Conservation (phyloP, 2,797 vertebrate species). For the Poeciliopsis presidionis region DNA sequence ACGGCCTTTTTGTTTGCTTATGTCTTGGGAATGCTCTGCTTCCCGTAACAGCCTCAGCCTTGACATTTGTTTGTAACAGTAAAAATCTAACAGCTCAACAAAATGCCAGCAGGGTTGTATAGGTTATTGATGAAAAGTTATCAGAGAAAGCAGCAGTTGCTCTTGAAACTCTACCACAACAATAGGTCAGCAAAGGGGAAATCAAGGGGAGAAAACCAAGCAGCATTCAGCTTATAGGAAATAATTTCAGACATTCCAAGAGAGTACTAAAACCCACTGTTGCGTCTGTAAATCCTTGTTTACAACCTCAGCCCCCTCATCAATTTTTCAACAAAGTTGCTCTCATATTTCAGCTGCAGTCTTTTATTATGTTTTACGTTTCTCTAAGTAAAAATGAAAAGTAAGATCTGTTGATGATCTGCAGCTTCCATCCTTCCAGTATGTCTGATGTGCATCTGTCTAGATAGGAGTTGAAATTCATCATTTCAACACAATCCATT, state of each 20-base stretch:
- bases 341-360: constrained; percentile 57
- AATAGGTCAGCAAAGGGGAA: constrained; percentile 24
- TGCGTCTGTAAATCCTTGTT: constrained; percentile 63
- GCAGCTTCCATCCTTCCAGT: constrained; percentile 46
- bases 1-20: neutral
- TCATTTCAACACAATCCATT: constrained; percentile 40
- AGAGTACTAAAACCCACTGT: constrained; percentile 48
- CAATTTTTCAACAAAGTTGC: constrained; percentile 73
- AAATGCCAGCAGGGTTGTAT: neutral
- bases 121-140: constrained; percentile 19
- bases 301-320: constrained; percentile 63
- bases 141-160: constrained; percentile 10
- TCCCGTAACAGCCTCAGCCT: neutral
- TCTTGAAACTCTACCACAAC: constrained; percentile 24
- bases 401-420: constrained; percentile 11
- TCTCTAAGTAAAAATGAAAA: constrained; percentile 52
- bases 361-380: constrained; percentile 48
- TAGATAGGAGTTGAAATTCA: constrained; percentile 51
- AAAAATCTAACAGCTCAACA: constrained; percentile 27
- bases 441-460: constrained; percentile 48
- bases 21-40: neutral
- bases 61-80: constrained; percentile 16
- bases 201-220: constrained; percentile 9
- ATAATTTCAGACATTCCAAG: constrained; percentile 55
- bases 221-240: constrained; percentile 22